phyloP scores from a whole-genome alignment of 1,140 invertebrate genomes.

The Holotrichia oblita region DNA sequence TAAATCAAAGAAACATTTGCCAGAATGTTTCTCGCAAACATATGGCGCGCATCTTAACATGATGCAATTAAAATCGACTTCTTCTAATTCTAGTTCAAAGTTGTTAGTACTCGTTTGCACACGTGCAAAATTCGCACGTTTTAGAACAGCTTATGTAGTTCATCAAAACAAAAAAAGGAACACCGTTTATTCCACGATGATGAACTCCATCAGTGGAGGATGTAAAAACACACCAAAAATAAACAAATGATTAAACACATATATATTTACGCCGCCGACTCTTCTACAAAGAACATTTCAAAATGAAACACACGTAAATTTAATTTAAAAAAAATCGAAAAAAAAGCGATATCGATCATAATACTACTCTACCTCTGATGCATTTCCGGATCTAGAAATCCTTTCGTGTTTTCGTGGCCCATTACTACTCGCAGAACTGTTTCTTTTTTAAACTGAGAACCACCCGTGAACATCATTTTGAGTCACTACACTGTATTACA shows the following conservation, averaged over 20 bases:
- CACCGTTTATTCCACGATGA: background rate
- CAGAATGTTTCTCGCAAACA: too few species aligned
- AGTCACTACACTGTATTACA: conserved; percentile 9
- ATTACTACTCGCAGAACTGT: conserved; percentile 54
- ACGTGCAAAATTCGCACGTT: conserved; percentile 11
- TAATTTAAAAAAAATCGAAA: background rate
- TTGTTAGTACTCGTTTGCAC: conserved; percentile 2
- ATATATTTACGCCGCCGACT: background rate
- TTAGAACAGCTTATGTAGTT: background rate
- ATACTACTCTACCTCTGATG: conserved; percentile 34
- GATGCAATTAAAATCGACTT: background rate
- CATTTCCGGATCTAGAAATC: conserved; percentile 38
- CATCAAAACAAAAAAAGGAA: background rate
- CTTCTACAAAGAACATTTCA: background rate
- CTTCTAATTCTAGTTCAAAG: background rate
- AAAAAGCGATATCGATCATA: background rate
- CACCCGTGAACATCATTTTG: conserved; percentile 69
- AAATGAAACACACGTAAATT: background rate
- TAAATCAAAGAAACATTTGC: too few species aligned
- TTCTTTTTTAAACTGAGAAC: conserved; percentile 63
- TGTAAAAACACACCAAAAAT: conserved; percentile 22
- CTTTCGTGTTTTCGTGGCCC: conserved; percentile 47
- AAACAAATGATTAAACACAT: conserved; percentile 22
- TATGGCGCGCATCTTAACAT: too few species aligned
- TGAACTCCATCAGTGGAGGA: background rate